Evolutionary conservation across 92 coral and sea anemone genomes (phyloP).

Genomic region (Actinostola sp.): DNA sequence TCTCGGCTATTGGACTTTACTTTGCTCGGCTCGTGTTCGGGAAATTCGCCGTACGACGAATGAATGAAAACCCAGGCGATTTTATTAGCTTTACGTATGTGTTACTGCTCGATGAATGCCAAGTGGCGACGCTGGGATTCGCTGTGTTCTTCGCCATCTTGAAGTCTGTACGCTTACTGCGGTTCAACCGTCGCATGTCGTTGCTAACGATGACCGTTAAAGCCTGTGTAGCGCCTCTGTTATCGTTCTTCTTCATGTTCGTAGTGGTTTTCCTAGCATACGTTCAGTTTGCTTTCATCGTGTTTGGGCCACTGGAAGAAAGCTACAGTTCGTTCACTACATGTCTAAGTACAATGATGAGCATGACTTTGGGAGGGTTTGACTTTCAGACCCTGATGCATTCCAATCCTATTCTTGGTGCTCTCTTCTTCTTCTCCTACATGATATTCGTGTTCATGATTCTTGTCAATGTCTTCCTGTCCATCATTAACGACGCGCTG

Average conservation of each 20-base stretch:
- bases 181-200: slow-evolving; percentile 86
- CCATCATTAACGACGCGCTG: slow-evolving; percentile 77
- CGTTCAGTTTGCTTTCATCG: slow-evolving; percentile 71
- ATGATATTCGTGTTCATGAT: slow-evolving; percentile 76
- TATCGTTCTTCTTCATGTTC: slow-evolving; percentile 77
- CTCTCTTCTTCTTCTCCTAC: slow-evolving; percentile 75
- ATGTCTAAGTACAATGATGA: slow-evolving; percentile 60
- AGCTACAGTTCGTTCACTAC: slow-evolving; percentile 67
- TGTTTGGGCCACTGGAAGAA: slow-evolving; percentile 52
- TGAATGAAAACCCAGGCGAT: slow-evolving; percentile 62
- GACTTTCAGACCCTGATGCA: slow-evolving; percentile 66
- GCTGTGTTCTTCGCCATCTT: slow-evolving; percentile 75
- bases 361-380: slow-evolving; percentile 85
- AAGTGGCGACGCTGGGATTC: slow-evolving; percentile 63
- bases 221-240: slow-evolving; percentile 55
- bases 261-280: slow-evolving; percentile 72
- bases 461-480: slow-evolving; percentile 77
- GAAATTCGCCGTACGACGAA: slow-evolving; percentile 53
- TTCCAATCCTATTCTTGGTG: slow-evolving; percentile 64
- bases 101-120: slow-evolving; percentile 69
- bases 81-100: slow-evolving; percentile 83
- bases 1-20: slow-evolving; percentile 78
- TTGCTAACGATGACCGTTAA: slow-evolving; percentile 65
- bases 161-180: slow-evolving; percentile 72
- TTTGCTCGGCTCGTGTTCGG: slow-evolving; percentile 78